Evolutionary conservation across 2,888 invertebrate genomes (phyloP), one percentile per base, ranked within the genome.

Genomic region (Incurvaria masculella): DNA sequence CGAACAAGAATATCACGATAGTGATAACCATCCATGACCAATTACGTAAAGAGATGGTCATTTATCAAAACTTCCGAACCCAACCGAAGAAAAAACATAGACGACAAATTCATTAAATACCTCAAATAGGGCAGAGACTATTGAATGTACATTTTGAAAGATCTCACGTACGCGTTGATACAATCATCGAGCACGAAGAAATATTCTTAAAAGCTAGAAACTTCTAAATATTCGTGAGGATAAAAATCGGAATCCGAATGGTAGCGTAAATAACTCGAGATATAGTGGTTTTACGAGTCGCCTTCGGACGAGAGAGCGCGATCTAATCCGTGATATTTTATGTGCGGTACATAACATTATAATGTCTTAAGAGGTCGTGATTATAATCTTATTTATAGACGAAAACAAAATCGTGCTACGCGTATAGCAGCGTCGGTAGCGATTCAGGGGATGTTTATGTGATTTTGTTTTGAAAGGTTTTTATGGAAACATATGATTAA

Each of bases 381-480:
- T 53, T 47, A 51, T 51, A 49, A 53, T 51, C 51, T 47, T 51
- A 51, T 53, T 53, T 53, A 53, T 49, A 49, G 48, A 49, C 51
- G 49, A 50, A 52, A 51, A 52, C 51, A 52, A 43, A 45, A 40
- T 43, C 43, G 43, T 43, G 20, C 19, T 20, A 6, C 17, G 42
- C 10, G 18, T 17, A 4, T 17, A 6, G 11, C 41, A 16, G n/a
- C n/a, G n/a, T n/a, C 33, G 33, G 23, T 23, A 23, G 23, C 23
- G 23, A n/a, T n/a, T n/a, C n/a, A n/a, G n/a, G n/a, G n/a, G n/a
- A n/a, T n/a, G n/a, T n/a, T n/a, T n/a, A n/a, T n/a, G n/a, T n/a
- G n/a, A n/a, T n/a, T n/a, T n/a, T n/a, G n/a, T n/a, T n/a, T n/a
- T n/a, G n/a, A n/a, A n/a, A n/a, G n/a, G n/a, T n/a, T n/a, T n/a